phyloP scores from a whole-genome alignment of 2,888 invertebrate genomes.

The Coronaproctus castanopsis region DNA sequence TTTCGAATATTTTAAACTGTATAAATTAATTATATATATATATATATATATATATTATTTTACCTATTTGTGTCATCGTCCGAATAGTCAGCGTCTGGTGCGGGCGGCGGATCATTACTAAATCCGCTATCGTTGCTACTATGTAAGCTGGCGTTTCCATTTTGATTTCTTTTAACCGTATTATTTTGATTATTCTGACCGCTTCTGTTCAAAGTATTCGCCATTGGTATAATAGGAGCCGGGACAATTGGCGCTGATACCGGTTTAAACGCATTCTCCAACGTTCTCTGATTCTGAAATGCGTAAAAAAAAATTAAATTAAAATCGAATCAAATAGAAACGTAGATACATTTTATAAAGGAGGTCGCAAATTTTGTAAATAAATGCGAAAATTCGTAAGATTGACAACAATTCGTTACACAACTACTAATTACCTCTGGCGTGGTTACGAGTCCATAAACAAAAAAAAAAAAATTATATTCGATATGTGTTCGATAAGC shows the following conservation, averaged over 20 bases:
- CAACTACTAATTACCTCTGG: no score
- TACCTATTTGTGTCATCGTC: slow-evolving; percentile 66
- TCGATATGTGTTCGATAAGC: no score
- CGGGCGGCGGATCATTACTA: slow-evolving; percentile 66
- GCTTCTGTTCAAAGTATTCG: slow-evolving; percentile 11
- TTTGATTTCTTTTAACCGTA: slow-evolving; percentile 17
- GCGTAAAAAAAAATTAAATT: not conserved
- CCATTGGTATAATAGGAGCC: slow-evolving; percentile 21
- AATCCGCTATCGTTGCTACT: slow-evolving; percentile 84
- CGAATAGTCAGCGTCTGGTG: slow-evolving; percentile 74
- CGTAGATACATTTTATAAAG: no score
- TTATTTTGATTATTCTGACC: slow-evolving; percentile 8
- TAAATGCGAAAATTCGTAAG: no score
- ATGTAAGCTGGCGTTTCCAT: slow-evolving; percentile 43
- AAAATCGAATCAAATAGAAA: not conserved
- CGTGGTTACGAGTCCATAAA: no score
- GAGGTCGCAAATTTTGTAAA: no score
- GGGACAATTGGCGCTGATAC: slow-evolving; percentile 18
- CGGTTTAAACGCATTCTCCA: slow-evolving; percentile 9
- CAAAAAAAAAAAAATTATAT: no score
- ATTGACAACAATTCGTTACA: no score
- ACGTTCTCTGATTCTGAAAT: slow-evolving; percentile 3
- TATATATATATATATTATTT: no score
- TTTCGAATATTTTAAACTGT: no score
- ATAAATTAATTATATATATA: no score